Evolutionary conservation across 2,113 vertebrate genomes (phyloP).

Genomic region (Noturus placidus): DNA sequence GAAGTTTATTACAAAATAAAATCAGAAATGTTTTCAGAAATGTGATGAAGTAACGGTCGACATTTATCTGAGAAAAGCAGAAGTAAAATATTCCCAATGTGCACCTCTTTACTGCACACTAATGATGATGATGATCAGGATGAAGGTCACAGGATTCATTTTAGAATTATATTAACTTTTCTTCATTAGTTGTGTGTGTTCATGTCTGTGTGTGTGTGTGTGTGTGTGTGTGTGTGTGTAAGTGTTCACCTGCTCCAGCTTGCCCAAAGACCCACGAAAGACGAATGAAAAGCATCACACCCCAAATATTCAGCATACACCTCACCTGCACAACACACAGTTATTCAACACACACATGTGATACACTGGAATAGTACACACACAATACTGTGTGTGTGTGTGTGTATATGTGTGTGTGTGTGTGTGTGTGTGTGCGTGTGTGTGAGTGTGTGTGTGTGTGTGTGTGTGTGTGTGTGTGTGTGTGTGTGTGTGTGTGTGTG

Average conservation of each 20-base stretch:
- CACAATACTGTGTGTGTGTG: background rate
- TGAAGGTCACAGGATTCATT: background rate
- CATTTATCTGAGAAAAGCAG: background rate
- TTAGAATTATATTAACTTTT: background rate
- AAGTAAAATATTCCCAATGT: background rate
- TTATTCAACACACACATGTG: background rate
- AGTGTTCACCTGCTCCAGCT: constrained; percentile 88
- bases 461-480: constrained; percentile 12
- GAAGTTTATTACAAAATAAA: background rate
- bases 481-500: background rate
- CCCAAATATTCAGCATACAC: constrained; percentile 99
- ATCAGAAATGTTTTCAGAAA: background rate
- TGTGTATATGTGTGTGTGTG: background rate
- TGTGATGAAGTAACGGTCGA: background rate
- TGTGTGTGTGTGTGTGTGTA: constrained; percentile 27
- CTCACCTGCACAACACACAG: constrained; percentile 78
- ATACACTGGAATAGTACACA: background rate
- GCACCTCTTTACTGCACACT: background rate
- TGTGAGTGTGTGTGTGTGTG: background rate
- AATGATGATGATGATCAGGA: background rate
- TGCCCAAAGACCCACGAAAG: constrained; percentile 98
- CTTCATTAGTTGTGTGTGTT: background rate
- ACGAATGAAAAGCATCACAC: constrained; percentile 98
- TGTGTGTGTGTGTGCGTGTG: constrained; percentile 5
- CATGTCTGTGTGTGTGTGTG: background rate